These are phyloP conservation scores for Gila robusta DNA, from an alignment of 2,797 vertebrate species.

Conservation along the genomic window DNA sequence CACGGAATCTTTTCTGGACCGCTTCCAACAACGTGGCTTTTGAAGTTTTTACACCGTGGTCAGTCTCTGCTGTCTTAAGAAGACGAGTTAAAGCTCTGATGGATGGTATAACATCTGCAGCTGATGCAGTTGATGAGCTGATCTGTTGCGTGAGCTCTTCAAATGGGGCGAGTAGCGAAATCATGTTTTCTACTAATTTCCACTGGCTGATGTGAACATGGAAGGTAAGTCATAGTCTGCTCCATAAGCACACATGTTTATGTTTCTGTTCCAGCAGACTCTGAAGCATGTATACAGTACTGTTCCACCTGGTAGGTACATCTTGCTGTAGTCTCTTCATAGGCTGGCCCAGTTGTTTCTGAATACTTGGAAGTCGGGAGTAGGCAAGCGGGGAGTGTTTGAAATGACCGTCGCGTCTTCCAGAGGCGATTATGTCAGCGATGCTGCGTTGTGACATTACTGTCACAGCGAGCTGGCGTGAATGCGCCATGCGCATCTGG, in stretches of 20 bases:
- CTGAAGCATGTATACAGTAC: not conserved
- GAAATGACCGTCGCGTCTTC: not conserved
- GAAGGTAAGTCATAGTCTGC: not conserved
- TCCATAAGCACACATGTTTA: not conserved
- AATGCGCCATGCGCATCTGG: not conserved
- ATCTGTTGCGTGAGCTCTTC: not conserved
- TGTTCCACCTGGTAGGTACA: not conserved
- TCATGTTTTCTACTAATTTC: not conserved
- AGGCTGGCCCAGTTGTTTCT: not conserved
- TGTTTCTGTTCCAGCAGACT: not conserved
- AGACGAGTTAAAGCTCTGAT: constrained; percentile 6
- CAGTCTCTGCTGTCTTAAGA: constrained; percentile 13
- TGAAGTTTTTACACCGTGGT: constrained; percentile 42
- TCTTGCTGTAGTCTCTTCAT: not conserved
- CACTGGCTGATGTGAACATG: not conserved
- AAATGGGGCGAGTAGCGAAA: not conserved
- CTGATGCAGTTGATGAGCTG: not conserved
- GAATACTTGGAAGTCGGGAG: not conserved
- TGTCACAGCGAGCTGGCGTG: not conserved
- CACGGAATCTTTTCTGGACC: constrained; percentile 9
- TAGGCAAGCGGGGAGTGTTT: not conserved
- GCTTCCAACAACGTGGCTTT: constrained; percentile 33
- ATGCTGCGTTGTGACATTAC: not conserved
- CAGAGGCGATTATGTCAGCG: not conserved
- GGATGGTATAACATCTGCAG: not conserved